Percentiles rank a stretch among this genome's conserved stretches.
These are phyloP conservation scores for Dynastes grantii DNA, from an alignment of 2,888 invertebrate genomes.

Conservation along the genomic window DNA sequence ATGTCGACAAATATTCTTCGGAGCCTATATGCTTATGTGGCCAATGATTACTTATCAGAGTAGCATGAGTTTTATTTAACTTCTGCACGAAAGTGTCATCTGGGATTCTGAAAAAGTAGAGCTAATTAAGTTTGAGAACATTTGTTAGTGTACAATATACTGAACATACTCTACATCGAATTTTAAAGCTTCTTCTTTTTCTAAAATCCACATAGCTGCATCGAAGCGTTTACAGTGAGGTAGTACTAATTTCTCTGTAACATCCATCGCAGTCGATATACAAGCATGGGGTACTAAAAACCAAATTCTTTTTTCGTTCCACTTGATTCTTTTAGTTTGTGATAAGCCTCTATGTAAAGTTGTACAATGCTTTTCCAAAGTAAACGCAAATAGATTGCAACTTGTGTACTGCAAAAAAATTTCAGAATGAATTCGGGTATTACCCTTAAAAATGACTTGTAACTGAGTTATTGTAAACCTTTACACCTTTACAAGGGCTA, in stretches of 20 bases:
- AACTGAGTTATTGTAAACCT: too few relatives aligned
- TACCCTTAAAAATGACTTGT: background rate
- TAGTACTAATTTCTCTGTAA: constrained; percentile 55
- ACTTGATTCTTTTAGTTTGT: constrained; percentile 61
- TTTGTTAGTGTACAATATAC: background rate
- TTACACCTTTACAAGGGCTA: too few relatives aligned
- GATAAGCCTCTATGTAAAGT: constrained; percentile 58
- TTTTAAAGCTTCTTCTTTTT: constrained; percentile 56
- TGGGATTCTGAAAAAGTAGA: constrained; percentile 26
- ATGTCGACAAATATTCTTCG: constrained; percentile 43
- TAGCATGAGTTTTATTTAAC: constrained; percentile 48
- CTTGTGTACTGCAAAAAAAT: constrained; percentile 24
- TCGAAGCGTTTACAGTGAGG: constrained; percentile 41
- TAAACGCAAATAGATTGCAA: constrained; percentile 35
- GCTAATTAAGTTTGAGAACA: background rate
- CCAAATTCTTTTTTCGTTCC: constrained; percentile 59
- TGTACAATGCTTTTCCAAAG: constrained; percentile 49
- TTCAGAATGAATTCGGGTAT: too few relatives aligned
- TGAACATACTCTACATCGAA: constrained; percentile 58
- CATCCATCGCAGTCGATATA: constrained; percentile 56
- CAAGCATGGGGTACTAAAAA: constrained; percentile 59
- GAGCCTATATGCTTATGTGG: constrained; percentile 57
- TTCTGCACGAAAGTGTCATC: constrained; percentile 47
- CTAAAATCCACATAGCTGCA: constrained; percentile 55
- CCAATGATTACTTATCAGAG: constrained; percentile 55